Base-by-base conservation (phyloP, 2,113 vertebrate genomes). In the Sphyrna mokarran region DNA sequence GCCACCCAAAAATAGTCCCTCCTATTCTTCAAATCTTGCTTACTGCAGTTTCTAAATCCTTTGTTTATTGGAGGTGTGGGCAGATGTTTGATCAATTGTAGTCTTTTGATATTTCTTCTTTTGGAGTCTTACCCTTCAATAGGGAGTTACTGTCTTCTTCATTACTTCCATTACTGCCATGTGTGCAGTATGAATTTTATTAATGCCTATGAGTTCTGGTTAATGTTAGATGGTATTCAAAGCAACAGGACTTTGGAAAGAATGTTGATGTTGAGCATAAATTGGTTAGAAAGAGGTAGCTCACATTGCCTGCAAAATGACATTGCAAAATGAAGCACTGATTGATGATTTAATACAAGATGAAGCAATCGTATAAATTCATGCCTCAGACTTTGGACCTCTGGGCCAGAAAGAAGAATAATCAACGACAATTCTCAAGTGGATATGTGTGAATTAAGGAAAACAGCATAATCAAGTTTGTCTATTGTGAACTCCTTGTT, bases 31-130 rank as follows among this genome's bases (percentile, higher is more conserved):
- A 66, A 94, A 40, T 94, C 61, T 94, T 58, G 63, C 37, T 94
- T 13, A 69, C 37, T 40, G 61, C 63, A 69, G n/a, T 23, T 26
- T 26, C 33, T 58, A 29, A 54, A 33, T 61, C 48, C 86, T 33
- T 89, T 89, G 86, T 58, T 16, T 48, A 33, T 16, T 58, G 54
- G 3, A 29, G 26, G 87, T 83, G 87, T 61, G 87, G 87, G 16
- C 10, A 90, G 54, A 90, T 29, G 61, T 61, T 54, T 90, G 54
- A 90, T 90, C 68, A 95, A 69, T 43, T 13, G 16, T 16, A 95
- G 13, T 22, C 40, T 68, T 95, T 95, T 95, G 91, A 40, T 37
- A 94, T 94, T 89, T 69, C 91, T 23, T 20, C 20, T 66, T 95
- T 26, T 48, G 14, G 33, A 11, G 22, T 33, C 8, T 66, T 20